A percentile compares a stretch with the other conserved stretches of the same genome.
Evolutionary conservation across 2,888 invertebrate genomes (phyloP).

Genomic region (Conomelus anceps): DNA sequence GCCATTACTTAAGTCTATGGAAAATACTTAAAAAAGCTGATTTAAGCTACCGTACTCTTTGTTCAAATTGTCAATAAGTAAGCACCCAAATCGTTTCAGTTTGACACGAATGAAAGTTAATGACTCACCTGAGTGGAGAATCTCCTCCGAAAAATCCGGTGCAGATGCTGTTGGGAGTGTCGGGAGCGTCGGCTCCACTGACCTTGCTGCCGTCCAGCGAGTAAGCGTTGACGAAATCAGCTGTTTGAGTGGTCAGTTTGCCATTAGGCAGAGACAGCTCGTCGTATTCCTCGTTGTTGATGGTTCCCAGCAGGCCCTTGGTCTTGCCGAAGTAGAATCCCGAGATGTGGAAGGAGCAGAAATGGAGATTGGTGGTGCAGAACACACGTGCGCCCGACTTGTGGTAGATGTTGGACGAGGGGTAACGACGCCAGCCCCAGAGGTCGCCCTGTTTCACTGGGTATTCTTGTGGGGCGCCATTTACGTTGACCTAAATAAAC

Average conservation of each 20-base stretch:
- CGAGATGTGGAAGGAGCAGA: slow-evolving; percentile 64
- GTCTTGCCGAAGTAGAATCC: slow-evolving; percentile 84
- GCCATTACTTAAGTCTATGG: too few species aligned
- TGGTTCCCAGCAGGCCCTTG: slow-evolving; percentile 81
- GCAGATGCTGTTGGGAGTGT: neutral
- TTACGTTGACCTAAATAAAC: slow-evolving; percentile 49
- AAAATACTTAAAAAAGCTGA: too few species aligned
- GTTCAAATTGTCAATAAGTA: too few species aligned
- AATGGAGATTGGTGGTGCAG: slow-evolving; percentile 56
- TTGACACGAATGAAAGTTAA: too few species aligned
- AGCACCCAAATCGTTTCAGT: too few species aligned
- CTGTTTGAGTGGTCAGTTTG: slow-evolving; percentile 48
- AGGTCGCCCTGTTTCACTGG: slow-evolving; percentile 56
- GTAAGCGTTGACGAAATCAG: neutral
- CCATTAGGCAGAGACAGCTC: slow-evolving; percentile 72
- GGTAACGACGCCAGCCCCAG: slow-evolving; percentile 54
- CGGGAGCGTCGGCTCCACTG: neutral
- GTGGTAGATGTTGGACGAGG: slow-evolving; percentile 50
- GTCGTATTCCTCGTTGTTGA: slow-evolving; percentile 80
- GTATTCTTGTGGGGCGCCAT: slow-evolving; percentile 61
- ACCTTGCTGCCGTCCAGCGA: neutral
- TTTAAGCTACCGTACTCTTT: too few species aligned
- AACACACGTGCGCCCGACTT: slow-evolving; percentile 58
- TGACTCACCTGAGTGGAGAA: neutral
- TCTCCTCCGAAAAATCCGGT: neutral